Percentiles rank a stretch among this genome's conserved stretches.
phyloP scores from a whole-genome alignment of 2,888 invertebrate species.

The Parelbella ahira region DNA sequence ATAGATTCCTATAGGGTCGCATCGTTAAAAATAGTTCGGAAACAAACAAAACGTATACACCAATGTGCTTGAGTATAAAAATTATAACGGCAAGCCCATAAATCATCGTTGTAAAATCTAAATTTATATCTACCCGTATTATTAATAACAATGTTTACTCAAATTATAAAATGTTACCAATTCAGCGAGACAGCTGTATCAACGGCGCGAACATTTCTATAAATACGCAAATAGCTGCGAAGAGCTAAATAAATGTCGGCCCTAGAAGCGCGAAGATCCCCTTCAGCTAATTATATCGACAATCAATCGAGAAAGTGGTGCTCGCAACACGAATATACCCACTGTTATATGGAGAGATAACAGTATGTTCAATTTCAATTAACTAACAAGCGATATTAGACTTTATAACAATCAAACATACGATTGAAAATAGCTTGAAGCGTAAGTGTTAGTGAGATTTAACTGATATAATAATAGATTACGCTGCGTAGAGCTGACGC shows the following conservation, averaged over 20 bases:
- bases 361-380: conserved; percentile 15
- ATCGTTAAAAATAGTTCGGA: not conserved
- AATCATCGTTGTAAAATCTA: too few relatives aligned
- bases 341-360: conserved; percentile 40
- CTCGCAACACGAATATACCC: conserved; percentile 46
- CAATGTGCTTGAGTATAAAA: too few relatives aligned
- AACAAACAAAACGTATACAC: not conserved
- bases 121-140: too few relatives aligned
- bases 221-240: too few relatives aligned
- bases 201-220: too few relatives aligned
- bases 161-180: not conserved
- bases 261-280: conserved; percentile 26
- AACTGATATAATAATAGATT: conserved; percentile 27
- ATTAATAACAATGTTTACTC: not conserved
- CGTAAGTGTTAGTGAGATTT: not conserved
- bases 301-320: conserved; percentile 57
- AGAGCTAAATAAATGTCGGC: conserved; percentile 14
- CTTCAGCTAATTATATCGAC: conserved; percentile 51
- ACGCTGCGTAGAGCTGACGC: conserved; percentile 29
- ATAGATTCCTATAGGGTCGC: conserved; percentile 15
- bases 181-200: too few relatives aligned
- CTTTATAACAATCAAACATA: not conserved
- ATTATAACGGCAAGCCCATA: too few relatives aligned
- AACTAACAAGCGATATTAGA: not conserved
- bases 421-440: conserved; percentile 11